Evolutionary conservation across 1,140 invertebrate genomes (phyloP), one percentile per base, ranked within the genome.

Genomic region (Rhizoglyphus robini): DNA sequence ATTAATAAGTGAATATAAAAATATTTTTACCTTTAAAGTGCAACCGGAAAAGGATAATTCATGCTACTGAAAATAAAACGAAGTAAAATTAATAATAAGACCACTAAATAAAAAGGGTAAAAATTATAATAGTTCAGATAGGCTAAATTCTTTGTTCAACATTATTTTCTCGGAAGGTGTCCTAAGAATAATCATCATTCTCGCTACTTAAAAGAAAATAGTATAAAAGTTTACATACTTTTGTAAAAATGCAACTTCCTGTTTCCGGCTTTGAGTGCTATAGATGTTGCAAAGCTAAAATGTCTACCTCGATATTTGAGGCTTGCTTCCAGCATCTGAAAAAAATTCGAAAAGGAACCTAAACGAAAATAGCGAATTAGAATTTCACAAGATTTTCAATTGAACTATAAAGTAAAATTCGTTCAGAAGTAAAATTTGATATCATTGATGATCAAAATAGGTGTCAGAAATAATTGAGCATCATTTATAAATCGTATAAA

Each of bases 121-220:
- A 5, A 20, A 49, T 49, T 49, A 49, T 20, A 51, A 51, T 1
- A 51, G 29, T 51, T 27, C 23, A 27, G 23, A 51, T 20, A 51
- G 23, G 23, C 13, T 23, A 20, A n/a, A 11, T 20, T 13, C 36
- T 60, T 60, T 60, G 27, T 60, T 60, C 58, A 29, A 32, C 58
- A 60, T 34, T 3, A 60, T 60, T 60, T 60, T 29, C 58, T 60
- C 11, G 58, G 58, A 60, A 60, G 58, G 58, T 60, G 58, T 60
- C 58, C 58, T 60, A 60, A 60, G 57, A n/a, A 20, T 60, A 11
- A 13, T 60, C 58, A 60, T 60, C 58, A 60, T 60, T 60, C 27
- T 4, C 4, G 31, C 30, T 38, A 8, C 57, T 13, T 11, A 29
- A 13, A n/a, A n/a, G n/a, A 11, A 41, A 11, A 41, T 41, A 41